Base-by-base conservation (phyloP, 2,113 vertebrate genomes). In the Symphodus melops region DNA sequence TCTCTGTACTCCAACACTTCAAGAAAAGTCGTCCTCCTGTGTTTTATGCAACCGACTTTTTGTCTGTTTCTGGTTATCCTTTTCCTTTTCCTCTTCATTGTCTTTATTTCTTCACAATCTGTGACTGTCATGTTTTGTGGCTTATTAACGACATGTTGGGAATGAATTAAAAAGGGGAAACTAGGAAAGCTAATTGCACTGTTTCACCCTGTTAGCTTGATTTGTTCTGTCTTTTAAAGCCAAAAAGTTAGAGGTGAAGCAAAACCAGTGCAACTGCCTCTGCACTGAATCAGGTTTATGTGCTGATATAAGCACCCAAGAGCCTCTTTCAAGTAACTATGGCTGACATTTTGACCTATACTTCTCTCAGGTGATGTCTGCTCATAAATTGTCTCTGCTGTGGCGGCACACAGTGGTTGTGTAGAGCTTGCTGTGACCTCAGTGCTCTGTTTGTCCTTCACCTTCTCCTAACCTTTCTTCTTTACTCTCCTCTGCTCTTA, bases 371-470 rank as follows among this genome's bases (percentile, higher is more conserved):
- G 44, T 63, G 66, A 62, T 73, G 25, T 16, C 39, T 54, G 56
- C 0, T 72, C 59, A 57, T 75, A 79, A 70, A 65, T 72, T 33
- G 54, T 25, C 23, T 13, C n/a, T 10, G 1, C 8, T 49, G 19
- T 19, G 36, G 10, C 20, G 48, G 48, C 9, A 19, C 42, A 4
- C 2, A 1, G 13, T 9, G 9, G n/a, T 7, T 10, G 20, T 0
- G 28, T 1, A 11, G 19, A 57, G 16, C 36, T 23, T 1, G 1
- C 55, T 0, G 20, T 73, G 65, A 67, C 79, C 53, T 73, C 49
- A 55, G 55, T 13, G 51, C 42, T 76, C 66, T 20, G 36, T 46
- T 61, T 66, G 16, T 67, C 54, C 58, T 73, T 82, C 79, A 66
- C 42, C 64, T n/a, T 4, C 20, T 54, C 21, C 57, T 68, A 53